phyloP scores from a whole-genome alignment of 2,888 invertebrate species.

The Diaphora mendica region DNA sequence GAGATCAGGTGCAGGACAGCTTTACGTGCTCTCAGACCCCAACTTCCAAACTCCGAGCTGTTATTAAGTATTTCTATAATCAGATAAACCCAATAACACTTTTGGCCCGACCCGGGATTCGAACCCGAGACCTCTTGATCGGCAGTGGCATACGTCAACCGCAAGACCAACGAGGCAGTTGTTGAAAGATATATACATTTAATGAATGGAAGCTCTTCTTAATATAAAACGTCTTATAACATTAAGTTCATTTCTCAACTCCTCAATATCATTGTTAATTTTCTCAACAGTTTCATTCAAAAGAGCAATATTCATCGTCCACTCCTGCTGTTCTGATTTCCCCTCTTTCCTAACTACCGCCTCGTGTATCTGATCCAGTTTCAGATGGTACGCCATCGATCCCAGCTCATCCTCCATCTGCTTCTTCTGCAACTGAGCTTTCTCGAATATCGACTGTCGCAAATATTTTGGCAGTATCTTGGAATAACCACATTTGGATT shows the following conservation, averaged over 20 bases:
- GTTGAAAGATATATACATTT: neutral
- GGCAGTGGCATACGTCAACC: too few species aligned
- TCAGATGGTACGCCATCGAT: constrained; percentile 56
- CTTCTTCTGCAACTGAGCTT: constrained; percentile 68
- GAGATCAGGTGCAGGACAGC: too few species aligned
- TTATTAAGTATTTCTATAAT: too few species aligned
- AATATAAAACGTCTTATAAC: constrained; percentile 2
- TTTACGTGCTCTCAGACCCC: too few species aligned
- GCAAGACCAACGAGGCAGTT: too few species aligned
- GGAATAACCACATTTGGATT: constrained; percentile 34
- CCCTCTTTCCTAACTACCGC: constrained; percentile 28
- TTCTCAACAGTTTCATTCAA: constrained; percentile 17
- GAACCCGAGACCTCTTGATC: too few species aligned
- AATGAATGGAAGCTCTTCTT: constrained; percentile 14
- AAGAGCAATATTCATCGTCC: neutral
- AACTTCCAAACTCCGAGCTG: too few species aligned
- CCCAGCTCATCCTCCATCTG: constrained; percentile 64
- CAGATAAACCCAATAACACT: too few species aligned
- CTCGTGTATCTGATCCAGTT: constrained; percentile 48
- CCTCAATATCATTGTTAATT: constrained; percentile 14
- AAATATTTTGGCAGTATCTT: constrained; percentile 67
- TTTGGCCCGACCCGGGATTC: too few species aligned
- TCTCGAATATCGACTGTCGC: constrained; percentile 73
- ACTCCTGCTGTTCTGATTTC: neutral
- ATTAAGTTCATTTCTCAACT: constrained; percentile 2